phyloP scores from a whole-genome alignment of 2,797 vertebrate species.

The Chelonia mydas region DNA sequence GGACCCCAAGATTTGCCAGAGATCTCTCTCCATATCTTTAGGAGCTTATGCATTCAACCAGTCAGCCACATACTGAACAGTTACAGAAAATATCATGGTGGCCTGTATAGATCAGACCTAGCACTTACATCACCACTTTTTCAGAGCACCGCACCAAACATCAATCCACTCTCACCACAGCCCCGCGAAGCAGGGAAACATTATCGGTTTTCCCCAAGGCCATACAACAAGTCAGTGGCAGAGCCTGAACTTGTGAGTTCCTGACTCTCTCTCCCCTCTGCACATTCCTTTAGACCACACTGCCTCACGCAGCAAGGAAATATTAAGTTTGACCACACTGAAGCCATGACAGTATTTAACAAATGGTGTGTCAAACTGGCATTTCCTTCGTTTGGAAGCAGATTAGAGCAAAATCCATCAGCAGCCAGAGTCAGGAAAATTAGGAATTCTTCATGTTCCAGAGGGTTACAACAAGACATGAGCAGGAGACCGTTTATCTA shows the following conservation, averaged over 20 bases:
- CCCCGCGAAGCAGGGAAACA: not conserved
- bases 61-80: too few relatives aligned
- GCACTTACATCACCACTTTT: not conserved
- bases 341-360: not conserved
- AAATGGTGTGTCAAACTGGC: not conserved
- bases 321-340: not conserved
- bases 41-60: not conserved
- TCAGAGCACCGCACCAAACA: not conserved
- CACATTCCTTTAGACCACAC: not conserved
- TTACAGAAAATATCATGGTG: not conserved
- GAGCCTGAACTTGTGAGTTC: accelerated
- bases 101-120: not conserved
- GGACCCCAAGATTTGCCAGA: not conserved
- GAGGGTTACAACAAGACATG: not conserved
- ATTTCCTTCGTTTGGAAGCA: not conserved
- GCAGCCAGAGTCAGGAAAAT: not conserved
- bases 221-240: not conserved
- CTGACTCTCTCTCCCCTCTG: accelerated
- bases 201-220: not conserved
- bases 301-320: not conserved
- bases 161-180: not conserved
- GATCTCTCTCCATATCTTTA: too few relatives aligned
- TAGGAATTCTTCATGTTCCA: not conserved
- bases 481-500: not conserved
- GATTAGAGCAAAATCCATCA: not conserved